Percentiles rank a stretch among this genome's conserved stretches.
phyloP scores from a whole-genome alignment of 2,888 invertebrate genomes.

The Agonopterix heracliana region DNA sequence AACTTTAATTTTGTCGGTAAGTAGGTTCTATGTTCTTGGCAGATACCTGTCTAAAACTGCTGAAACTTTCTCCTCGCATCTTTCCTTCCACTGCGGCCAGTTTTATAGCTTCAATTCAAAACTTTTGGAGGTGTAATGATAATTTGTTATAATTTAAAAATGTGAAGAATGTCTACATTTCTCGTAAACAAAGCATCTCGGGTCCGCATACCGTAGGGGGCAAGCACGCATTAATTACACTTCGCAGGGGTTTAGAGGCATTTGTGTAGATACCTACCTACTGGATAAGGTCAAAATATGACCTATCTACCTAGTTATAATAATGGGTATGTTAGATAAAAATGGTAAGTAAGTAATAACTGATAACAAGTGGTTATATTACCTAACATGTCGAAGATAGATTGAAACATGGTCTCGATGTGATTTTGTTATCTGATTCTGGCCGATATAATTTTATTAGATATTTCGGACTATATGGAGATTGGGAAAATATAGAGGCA shows the following conservation, averaged over 20 bases:
- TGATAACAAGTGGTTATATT: neutral
- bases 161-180: conserved; percentile 57
- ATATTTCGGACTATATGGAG: too few species aligned
- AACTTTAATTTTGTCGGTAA: too few species aligned
- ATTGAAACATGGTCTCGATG: neutral
- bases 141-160: conserved; percentile 26
- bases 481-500: too few species aligned
- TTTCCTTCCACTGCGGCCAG: neutral
- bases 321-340: conserved; percentile 19
- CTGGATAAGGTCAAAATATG: too few species aligned
- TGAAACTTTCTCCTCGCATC: neutral
- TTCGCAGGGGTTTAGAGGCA: conserved; percentile 52
- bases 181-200: conserved; percentile 52
- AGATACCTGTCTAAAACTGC: neutral
- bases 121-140: too few species aligned
- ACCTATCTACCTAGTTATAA: conserved; percentile 25
- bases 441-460: too few species aligned
- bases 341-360: too few species aligned
- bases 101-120: neutral
- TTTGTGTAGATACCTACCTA: conserved; percentile 34
- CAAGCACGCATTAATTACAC: conserved; percentile 71
- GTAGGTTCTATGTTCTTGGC: too few species aligned
- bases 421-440: too few species aligned
- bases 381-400: neutral
- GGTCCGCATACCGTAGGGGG: conserved; percentile 46